A percentile compares a stretch with the other conserved stretches of the same genome.
phyloP scores from a whole-genome alignment of 2,888 invertebrate genomes.

The Limnephilus marmoratus region DNA sequence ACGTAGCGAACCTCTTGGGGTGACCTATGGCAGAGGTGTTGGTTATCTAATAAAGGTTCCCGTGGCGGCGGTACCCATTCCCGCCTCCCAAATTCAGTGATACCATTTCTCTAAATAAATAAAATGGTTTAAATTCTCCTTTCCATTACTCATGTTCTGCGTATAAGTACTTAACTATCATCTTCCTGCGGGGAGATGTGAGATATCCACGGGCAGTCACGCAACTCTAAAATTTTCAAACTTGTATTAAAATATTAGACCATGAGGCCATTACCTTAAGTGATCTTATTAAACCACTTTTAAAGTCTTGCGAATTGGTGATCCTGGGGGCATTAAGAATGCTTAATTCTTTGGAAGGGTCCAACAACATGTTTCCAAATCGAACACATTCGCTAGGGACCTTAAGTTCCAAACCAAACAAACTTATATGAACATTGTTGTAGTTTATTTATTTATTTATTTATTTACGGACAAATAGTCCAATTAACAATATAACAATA shows the following conservation, averaged over 20 bases:
- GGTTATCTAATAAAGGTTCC: too few relatives aligned
- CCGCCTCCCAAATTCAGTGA: too few relatives aligned
- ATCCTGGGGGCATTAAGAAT: neutral
- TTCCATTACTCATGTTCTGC: neutral
- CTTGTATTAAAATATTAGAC: neutral
- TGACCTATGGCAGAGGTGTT: too few relatives aligned
- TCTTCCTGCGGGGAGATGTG: neutral
- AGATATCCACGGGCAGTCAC: neutral
- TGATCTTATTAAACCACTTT: neutral
- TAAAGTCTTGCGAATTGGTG: neutral
- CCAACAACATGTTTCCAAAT: neutral
- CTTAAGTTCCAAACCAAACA: too few relatives aligned
- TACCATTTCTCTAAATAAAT: neutral
- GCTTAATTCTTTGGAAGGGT: neutral
- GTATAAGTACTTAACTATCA: neutral
- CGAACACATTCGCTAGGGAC: neutral
- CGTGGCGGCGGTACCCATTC: too few relatives aligned
- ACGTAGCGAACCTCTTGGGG: too few relatives aligned
- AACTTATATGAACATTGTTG: too few relatives aligned
- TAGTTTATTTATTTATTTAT: too few relatives aligned
- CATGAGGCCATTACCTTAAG: neutral
- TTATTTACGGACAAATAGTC: too few relatives aligned
- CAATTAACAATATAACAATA: too few relatives aligned
- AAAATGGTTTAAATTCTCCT: neutral
- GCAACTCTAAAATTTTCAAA: neutral